These are phyloP conservation scores for Germaria angustata DNA, from an alignment of 2,888 invertebrate genomes.

Conservation along the genomic window DNA sequence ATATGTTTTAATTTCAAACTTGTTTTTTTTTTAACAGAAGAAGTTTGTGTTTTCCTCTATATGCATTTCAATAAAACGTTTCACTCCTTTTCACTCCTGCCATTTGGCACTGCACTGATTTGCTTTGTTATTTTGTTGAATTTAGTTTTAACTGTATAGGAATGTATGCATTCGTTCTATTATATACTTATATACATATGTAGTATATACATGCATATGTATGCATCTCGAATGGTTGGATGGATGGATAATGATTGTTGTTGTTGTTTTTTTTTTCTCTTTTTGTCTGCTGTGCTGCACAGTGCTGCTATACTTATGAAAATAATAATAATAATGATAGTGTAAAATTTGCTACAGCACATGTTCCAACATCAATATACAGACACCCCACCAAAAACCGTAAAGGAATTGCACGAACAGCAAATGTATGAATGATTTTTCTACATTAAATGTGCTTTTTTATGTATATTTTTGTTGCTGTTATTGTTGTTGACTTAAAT, in stretches of 20 bases:
- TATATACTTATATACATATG: background rate
- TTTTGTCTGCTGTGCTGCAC: slow-evolving; percentile 34
- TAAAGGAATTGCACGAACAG: slow-evolving; percentile 6
- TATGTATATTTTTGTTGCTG: slow-evolving; percentile 43
- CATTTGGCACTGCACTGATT: background rate
- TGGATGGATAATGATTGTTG: slow-evolving; percentile 42
- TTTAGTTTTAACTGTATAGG: slow-evolving; percentile 55
- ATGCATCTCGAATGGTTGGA: slow-evolving; percentile 28
- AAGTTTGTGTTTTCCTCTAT: too few species aligned
- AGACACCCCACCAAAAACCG: background rate
- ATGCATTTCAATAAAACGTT: too few species aligned
- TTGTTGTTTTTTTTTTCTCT: slow-evolving; percentile 32
- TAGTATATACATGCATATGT: background rate
- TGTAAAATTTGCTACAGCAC: slow-evolving; percentile 74
- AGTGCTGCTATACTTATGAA: slow-evolving; percentile 41
- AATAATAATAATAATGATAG: slow-evolving; percentile 71
- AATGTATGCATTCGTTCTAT: slow-evolving; percentile 50
- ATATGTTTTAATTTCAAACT: too few species aligned
- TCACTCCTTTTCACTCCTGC: slow-evolving; percentile 49
- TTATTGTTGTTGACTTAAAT: background rate
- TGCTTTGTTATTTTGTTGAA: slow-evolving; percentile 53
- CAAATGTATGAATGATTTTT: slow-evolving; percentile 56
- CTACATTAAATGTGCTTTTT: slow-evolving; percentile 59
- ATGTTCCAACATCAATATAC: slow-evolving; percentile 58
- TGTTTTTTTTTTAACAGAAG: too few species aligned